Base-by-base conservation (phyloP, 1,140 invertebrate genomes). In the Camponotus pennsylvanicus region DNA sequence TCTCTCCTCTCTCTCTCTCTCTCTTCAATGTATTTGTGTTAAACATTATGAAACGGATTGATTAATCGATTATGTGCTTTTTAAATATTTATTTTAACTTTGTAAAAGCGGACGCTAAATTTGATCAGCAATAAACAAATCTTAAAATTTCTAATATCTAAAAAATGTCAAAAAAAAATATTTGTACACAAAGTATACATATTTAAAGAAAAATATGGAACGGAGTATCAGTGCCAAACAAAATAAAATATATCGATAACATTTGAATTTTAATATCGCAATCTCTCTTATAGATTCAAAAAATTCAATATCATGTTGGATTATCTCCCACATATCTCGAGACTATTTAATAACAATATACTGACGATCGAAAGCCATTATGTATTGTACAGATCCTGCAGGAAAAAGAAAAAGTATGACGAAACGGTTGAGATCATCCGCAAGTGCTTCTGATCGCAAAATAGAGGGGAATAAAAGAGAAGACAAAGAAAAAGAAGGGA, bases 21-120 rank as follows among this genome's bases (percentile, higher is more conserved):
- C 42, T 45, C 21, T 15, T 70, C 34, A 34, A 82, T 70, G 45
- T 61, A 21, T 61, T 11, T 18, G 7, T 27, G 15, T 73, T 32
- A 83, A 18, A 18, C 32, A 83, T 49, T 18, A n/a, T 37, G n/a
- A 37, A 73, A 63, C 6, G 45, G 67, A 82, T 57, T 80, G 64
- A 70, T n/a, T 34, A 49, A 80, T 57, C 67, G 32, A 79, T 21
- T 15, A 32, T 21, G 7, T 40, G 11, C 9, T 66, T 37, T 27
- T 79, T n/a, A 37, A 63, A 77, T 42, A 63, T 77, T 77, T 63
- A 61, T 76, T 18, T 18, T n/a, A 52, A 61, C 13, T 27, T 76
- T 61, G 21, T 61, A n/a, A 45, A 15, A 78, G 1, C 37, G 1
- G 5, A 37, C 9, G 9, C 4, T 3, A 42, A 11, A 42, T 37